These are phyloP conservation scores for Sitta europaea DNA, from an alignment of 2,113 vertebrate genomes.

Conservation along the genomic window DNA sequence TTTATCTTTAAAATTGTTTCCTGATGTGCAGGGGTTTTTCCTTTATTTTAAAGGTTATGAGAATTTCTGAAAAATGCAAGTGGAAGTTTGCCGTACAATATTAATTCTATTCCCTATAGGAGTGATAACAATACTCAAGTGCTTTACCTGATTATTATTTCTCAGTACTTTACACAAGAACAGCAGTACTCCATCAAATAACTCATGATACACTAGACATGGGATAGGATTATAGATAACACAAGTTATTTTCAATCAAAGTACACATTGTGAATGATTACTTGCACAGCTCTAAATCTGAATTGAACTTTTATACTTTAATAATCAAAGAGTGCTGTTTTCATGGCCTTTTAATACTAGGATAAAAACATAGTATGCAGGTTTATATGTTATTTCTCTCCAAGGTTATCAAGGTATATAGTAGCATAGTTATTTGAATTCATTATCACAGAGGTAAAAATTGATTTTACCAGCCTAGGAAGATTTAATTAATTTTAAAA, in stretches of 20 bases:
- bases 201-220: neutral
- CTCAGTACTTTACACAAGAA: neutral
- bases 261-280: neutral
- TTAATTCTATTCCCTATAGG: neutral
- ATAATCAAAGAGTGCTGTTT: neutral
- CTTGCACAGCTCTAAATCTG: neutral
- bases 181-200: neutral
- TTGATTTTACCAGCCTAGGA: neutral
- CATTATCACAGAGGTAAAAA: neutral
- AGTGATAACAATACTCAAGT: neutral
- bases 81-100: neutral
- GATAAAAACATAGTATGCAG: neutral
- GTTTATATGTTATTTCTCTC: neutral
- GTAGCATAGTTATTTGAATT: neutral
- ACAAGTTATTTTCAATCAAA: neutral
- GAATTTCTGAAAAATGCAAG: neutral
- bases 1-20: neutral
- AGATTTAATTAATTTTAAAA: neutral
- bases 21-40: neutral
- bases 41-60: neutral
- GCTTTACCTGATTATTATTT: neutral
- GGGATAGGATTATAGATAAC: neutral
- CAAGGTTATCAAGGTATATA: neutral
- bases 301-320: neutral
- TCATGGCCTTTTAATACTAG: neutral